A percentile compares a stretch with the other conserved stretches of the same genome.
Conservation (phyloP, 2,888 invertebrate species). For the Neoitamus cyanurus region DNA sequence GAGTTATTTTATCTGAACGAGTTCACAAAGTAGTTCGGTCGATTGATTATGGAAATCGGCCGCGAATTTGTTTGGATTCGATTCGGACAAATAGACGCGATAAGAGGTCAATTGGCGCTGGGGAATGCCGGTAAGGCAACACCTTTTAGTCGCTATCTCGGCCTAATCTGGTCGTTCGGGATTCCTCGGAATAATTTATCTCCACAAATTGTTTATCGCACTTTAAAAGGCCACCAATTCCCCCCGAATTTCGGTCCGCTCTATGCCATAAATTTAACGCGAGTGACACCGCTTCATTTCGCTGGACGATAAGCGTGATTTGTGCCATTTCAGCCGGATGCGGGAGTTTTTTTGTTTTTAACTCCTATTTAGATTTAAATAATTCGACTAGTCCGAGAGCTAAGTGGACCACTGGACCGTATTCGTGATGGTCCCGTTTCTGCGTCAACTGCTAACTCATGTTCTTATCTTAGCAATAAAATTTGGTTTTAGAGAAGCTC, state of each 20-base stretch:
- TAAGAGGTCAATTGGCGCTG: conserved; percentile 2
- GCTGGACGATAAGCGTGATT: not conserved
- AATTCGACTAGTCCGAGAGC: not conserved
- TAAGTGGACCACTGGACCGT: not conserved
- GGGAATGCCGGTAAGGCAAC: not conserved
- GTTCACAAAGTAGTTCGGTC: not conserved
- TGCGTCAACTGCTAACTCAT: not conserved
- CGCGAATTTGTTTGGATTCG: not conserved
- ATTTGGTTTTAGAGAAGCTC: not conserved
- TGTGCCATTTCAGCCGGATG: not conserved
- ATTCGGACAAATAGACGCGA: not conserved
- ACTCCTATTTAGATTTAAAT: not conserved
- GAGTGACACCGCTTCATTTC: not conserved
- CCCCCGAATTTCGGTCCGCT: not conserved
- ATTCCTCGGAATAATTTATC: conserved; percentile 4
- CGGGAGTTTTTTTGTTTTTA: not conserved
- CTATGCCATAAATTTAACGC: not conserved
- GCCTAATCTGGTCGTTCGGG: not conserved
- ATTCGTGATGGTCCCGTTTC: not conserved
- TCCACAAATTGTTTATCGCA: conserved; percentile 8
- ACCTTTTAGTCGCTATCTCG: not conserved
- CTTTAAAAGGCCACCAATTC: not conserved
- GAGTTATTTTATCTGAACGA: conserved; percentile 27
- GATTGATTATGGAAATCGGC: conserved; percentile 15
- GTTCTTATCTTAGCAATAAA: not conserved